phyloP scores from a whole-genome alignment of 2,888 invertebrate species.

The Acrobasis suavella region DNA sequence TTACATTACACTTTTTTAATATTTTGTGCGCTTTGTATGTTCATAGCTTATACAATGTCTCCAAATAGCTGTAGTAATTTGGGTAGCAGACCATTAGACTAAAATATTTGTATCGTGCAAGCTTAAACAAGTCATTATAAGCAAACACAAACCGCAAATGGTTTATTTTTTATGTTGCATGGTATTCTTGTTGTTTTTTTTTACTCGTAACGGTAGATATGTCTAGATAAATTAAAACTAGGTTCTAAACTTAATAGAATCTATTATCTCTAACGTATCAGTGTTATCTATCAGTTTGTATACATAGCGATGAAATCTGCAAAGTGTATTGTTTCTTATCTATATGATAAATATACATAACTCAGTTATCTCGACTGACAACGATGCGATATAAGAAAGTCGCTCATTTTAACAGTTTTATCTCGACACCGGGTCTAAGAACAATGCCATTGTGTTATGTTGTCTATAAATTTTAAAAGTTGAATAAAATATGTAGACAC shows the following conservation, averaged over 20 bases:
- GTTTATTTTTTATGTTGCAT: background rate
- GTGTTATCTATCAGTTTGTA: slow-evolving; percentile 53
- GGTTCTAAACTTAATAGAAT: background rate
- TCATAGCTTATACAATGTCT: background rate
- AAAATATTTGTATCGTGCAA: background rate
- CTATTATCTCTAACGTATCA: slow-evolving; percentile 36
- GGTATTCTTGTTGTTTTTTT: too few species aligned
- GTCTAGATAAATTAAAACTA: too few species aligned
- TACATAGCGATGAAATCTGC: slow-evolving; percentile 64
- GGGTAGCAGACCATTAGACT: background rate
- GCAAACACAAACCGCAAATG: background rate
- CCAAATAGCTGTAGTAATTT: background rate
- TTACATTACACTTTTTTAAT: too few species aligned
- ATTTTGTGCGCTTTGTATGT: background rate
- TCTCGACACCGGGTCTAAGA: slow-evolving; percentile 55
- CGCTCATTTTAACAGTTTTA: slow-evolving; percentile 65
- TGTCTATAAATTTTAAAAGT: slow-evolving; percentile 37
- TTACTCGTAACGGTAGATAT: too few species aligned
- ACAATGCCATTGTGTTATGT: slow-evolving; percentile 47
- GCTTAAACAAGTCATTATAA: background rate
- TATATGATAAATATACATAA: slow-evolving; percentile 75
- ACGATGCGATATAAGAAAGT: slow-evolving; percentile 63
- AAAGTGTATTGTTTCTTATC: slow-evolving; percentile 71
- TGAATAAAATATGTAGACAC: slow-evolving; percentile 42
- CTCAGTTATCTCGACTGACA: slow-evolving; percentile 66